These are phyloP conservation scores for Macaria liturata DNA, from an alignment of 2,888 invertebrate species.

Conservation along the genomic window DNA sequence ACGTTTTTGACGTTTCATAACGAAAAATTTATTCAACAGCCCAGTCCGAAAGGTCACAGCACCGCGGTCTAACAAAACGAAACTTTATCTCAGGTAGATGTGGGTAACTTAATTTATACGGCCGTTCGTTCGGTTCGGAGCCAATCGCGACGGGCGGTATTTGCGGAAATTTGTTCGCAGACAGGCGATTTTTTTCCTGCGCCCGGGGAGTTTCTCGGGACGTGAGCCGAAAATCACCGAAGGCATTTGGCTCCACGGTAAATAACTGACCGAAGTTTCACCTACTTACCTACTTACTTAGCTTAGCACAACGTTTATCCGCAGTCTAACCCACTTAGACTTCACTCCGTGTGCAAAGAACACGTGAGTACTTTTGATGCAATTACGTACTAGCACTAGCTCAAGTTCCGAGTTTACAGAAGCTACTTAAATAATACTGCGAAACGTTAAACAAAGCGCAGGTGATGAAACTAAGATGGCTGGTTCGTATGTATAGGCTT, in stretches of 20 bases:
- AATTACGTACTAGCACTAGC: background rate
- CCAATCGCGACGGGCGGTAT: constrained; percentile 56
- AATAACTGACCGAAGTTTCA: constrained; percentile 42
- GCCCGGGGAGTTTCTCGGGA: constrained; percentile 45
- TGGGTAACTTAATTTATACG: constrained; percentile 66
- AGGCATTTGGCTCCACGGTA: constrained; percentile 40
- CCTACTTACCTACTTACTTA: constrained; percentile 31
- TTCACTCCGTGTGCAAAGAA: constrained; percentile 10
- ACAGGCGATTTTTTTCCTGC: constrained; percentile 60
- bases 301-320: constrained; percentile 17
- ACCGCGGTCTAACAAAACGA: constrained; percentile 37
- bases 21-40: constrained; percentile 32
- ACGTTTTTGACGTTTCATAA: constrained; percentile 42
- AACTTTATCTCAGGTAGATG: constrained; percentile 55
- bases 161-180: constrained; percentile 63
- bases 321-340: constrained; percentile 18
- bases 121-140: constrained; percentile 45
- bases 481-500: constrained; percentile 45
- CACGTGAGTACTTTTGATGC: background rate
- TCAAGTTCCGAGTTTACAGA: no score
- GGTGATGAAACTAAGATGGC: constrained; percentile 52
- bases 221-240: constrained; percentile 59
- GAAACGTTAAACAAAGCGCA: constrained; percentile 32
- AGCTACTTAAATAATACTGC: no score
- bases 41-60: constrained; percentile 25